Conservation (phyloP, 1,140 invertebrate species). For the Leucophenga varia region DNA sequence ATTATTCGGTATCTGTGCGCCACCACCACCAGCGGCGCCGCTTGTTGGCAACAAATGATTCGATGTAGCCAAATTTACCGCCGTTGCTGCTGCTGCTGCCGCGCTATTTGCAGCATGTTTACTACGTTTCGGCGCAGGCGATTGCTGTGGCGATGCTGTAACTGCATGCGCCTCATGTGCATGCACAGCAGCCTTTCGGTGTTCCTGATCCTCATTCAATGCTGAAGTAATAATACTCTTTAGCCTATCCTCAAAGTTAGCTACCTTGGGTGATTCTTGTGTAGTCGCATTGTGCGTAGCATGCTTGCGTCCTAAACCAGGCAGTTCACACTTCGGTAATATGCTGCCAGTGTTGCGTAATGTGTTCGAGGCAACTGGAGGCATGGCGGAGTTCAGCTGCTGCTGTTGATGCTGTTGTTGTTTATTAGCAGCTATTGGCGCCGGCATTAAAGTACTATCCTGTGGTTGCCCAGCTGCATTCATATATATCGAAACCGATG, state of each 20-base stretch:
- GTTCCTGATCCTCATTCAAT: constrained; percentile 79
- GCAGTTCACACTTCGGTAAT: constrained; percentile 35
- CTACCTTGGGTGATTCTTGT: constrained; percentile 76
- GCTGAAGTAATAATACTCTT: constrained; percentile 90
- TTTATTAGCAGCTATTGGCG: constrained; percentile 32
- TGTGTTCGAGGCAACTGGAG: background rate
- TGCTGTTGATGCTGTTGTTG: constrained; percentile 24
- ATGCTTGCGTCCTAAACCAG: constrained; percentile 9
- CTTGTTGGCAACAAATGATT: constrained; percentile 7
- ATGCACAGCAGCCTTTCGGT: constrained; percentile 38
- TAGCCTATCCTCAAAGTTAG: constrained; percentile 87
- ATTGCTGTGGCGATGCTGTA: constrained; percentile 27
- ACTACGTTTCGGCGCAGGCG: constrained; percentile 40
- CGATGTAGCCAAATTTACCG: constrained; percentile 15
- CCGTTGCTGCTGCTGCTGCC: constrained; percentile 39
- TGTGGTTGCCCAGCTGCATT: constrained; percentile 14
- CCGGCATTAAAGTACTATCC: constrained; percentile 51
- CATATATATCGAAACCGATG: constrained; percentile 5
- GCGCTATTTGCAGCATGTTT: constrained; percentile 26
- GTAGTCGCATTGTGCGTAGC: constrained; percentile 16
- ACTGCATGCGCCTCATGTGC: constrained; percentile 11
- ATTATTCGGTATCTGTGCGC: constrained; percentile 17
- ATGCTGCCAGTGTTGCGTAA: constrained; percentile 14
- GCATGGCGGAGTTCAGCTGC: constrained; percentile 9
- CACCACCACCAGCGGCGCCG: constrained; percentile 10